Conservation (phyloP, 2,113 vertebrate species). For the Epinephelus moara region DNA sequence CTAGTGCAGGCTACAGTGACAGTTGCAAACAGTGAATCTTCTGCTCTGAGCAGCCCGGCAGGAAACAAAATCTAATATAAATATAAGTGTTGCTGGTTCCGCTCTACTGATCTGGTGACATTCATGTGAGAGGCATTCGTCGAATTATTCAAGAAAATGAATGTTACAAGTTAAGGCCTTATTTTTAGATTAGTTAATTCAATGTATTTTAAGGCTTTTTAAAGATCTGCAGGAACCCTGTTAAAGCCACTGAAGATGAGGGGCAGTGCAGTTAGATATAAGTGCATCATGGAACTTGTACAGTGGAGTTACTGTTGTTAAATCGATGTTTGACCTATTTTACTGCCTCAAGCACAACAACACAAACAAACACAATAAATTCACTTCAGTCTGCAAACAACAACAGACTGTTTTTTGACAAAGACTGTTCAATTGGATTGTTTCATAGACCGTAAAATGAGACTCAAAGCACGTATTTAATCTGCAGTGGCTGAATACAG, state of each 20-base stretch:
- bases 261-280: background rate
- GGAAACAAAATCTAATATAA: no score
- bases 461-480: background rate
- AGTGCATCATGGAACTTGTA: background rate
- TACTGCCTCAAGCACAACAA: background rate
- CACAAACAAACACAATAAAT: conserved; percentile 10
- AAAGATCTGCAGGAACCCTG: no score
- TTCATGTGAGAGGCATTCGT: no score
- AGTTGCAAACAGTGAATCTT: no score
- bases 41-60: no score
- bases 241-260: conserved; percentile 5
- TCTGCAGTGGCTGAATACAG: background rate
- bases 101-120: no score
- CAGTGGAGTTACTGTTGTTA: conserved; percentile 3
- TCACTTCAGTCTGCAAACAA: background rate
- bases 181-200: no score
- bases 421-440: background rate
- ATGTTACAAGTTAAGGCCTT: no score
- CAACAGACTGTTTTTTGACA: background rate
- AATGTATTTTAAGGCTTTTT: no score
- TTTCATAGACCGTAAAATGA: background rate
- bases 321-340: conserved; percentile 17
- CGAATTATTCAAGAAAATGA: no score
- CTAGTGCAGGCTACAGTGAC: no score
- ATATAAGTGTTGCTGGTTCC: no score